phyloP scores from a whole-genome alignment of 2,113 vertebrate genomes.

The Glaucidium brasilianum region DNA sequence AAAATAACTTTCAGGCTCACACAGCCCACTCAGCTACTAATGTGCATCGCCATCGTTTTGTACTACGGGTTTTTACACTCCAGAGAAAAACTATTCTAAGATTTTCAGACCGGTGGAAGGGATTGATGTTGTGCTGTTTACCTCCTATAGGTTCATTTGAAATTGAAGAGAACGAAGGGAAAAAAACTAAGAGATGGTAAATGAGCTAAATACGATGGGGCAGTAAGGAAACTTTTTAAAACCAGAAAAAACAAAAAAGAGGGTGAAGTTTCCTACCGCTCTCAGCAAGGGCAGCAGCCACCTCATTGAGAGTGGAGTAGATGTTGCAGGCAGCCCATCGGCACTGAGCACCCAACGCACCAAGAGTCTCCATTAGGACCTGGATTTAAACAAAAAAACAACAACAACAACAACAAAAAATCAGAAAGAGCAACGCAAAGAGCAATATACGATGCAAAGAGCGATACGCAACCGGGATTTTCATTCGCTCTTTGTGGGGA shows the following conservation, averaged over 20 bases:
- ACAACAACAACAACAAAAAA: too few species aligned
- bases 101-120: neutral
- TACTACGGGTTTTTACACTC: fast-evolving
- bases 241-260: neutral
- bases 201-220: fast-evolving
- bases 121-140: neutral
- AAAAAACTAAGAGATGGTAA: neutral
- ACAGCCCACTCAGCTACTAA: neutral
- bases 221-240: neutral
- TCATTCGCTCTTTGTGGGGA: fast-evolving
- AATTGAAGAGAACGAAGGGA: fast-evolving
- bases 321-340: conserved; percentile 98
- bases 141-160: neutral
- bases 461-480: fast-evolving
- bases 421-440: too few species aligned
- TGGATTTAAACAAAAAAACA: neutral
- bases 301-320: conserved; percentile 97
- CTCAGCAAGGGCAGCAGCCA: conserved; percentile 94
- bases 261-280: conserved; percentile 75
- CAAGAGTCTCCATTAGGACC: conserved; percentile 97
- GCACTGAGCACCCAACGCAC: conserved; percentile 93
- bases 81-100: neutral
- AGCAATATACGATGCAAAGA: neutral
- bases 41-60: fast-evolving
- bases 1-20: neutral